These are phyloP conservation scores for Sitobion miscanthi DNA, from an alignment of 1,140 invertebrate species.

Conservation along the genomic window DNA sequence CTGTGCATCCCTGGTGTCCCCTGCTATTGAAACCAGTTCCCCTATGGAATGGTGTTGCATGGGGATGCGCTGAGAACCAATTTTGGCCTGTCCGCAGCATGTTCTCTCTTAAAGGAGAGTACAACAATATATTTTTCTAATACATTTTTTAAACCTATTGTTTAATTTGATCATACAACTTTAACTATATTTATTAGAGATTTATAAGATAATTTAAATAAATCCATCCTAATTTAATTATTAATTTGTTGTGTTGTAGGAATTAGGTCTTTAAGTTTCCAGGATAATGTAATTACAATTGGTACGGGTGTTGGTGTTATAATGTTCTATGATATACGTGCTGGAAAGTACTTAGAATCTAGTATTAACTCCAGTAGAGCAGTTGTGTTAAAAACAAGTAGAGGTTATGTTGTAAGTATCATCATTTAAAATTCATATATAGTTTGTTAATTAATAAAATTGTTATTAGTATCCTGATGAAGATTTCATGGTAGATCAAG, in stretches of 20 bases:
- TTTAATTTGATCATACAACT: not conserved
- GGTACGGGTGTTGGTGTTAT: slow-evolving; percentile 90
- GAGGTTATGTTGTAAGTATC: slow-evolving; percentile 84
- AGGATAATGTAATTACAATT: slow-evolving; percentile 87
- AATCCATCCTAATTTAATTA: not conserved
- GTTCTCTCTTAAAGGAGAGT: too few species aligned
- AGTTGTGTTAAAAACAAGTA: slow-evolving; percentile 85
- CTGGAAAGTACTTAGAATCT: slow-evolving; percentile 89
- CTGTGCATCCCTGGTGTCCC: too few species aligned
- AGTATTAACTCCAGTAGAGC: slow-evolving; percentile 86
- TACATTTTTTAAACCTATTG: not conserved
- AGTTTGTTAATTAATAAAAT: slow-evolving; percentile 15
- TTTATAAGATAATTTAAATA: not conserved
- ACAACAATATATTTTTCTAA: not conserved
- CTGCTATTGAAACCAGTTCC: too few species aligned
- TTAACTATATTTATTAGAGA: not conserved
- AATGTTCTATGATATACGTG: slow-evolving; percentile 92
- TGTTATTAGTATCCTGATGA: slow-evolving; percentile 79
- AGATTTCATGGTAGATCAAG: slow-evolving; percentile 72
- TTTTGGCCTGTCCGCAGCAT: too few species aligned
- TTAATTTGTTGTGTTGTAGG: slow-evolving; percentile 62
- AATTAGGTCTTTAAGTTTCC: slow-evolving; percentile 89
- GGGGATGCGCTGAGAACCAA: too few species aligned
- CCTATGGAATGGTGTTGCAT: too few species aligned
- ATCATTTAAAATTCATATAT: not conserved